Conservation (phyloP, 1,140 invertebrate species). For the Macrosteles quadrilineatus region DNA sequence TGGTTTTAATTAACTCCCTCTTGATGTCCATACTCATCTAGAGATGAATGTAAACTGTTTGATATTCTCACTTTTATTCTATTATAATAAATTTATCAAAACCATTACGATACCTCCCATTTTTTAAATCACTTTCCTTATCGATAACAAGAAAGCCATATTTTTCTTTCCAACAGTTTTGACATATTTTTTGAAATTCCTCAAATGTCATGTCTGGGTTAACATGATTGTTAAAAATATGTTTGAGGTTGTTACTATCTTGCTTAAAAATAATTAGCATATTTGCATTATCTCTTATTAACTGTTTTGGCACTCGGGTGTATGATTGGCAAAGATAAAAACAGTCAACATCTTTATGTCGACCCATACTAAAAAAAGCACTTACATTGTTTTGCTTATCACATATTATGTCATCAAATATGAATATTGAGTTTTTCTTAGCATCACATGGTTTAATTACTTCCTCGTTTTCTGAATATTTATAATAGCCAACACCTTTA, state of each 20-base stretch:
- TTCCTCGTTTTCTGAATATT: constrained; percentile 40
- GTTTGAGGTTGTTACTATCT: constrained; percentile 11
- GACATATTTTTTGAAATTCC: constrained; percentile 18
- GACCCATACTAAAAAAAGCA: constrained; percentile 49
- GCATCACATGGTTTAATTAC: constrained; percentile 43
- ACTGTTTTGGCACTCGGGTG: constrained; percentile 48
- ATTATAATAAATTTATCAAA: constrained; percentile 41
- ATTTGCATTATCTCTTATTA: constrained; percentile 50
- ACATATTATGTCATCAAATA: constrained; percentile 50
- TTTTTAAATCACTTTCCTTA: constrained; percentile 43
- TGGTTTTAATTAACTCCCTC: neutral
- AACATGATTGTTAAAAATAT: constrained; percentile 29
- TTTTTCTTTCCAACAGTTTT: constrained; percentile 19
- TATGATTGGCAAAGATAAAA: constrained; percentile 51
- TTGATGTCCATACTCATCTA: neutral
- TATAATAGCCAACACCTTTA: constrained; percentile 39
- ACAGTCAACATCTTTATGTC: constrained; percentile 47
- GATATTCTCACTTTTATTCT: neutral
- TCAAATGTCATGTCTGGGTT: constrained; percentile 21
- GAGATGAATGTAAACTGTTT: neutral
- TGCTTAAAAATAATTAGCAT: constrained; percentile 41
- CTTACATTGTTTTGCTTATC: constrained; percentile 48
- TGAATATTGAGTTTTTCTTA: constrained; percentile 45
- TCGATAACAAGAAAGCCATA: constrained; percentile 46
- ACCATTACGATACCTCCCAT: constrained; percentile 44